Percentiles rank a stretch among this genome's conserved stretches.
Evolutionary conservation across 2,888 invertebrate species (phyloP).

Genomic region (Stenichneumon culpator): DNA sequence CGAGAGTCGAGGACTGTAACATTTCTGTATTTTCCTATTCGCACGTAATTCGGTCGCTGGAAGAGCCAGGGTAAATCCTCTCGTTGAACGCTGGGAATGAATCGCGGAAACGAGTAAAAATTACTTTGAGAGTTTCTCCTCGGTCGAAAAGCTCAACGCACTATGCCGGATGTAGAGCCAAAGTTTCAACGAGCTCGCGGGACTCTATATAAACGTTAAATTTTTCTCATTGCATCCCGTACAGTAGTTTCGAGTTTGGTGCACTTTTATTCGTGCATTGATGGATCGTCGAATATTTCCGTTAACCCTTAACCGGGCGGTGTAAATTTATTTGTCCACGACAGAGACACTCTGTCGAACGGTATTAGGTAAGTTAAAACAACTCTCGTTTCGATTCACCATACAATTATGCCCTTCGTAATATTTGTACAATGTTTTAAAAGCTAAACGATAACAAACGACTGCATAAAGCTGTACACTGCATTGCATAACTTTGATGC

Average conservation of each 20-base stretch:
- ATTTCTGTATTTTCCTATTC: neutral
- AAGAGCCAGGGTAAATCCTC: neutral
- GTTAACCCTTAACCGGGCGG: neutral
- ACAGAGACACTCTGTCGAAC: neutral
- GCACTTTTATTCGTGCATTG: neutral
- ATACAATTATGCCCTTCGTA: neutral
- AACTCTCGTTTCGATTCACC: neutral
- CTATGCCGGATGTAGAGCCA: neutral
- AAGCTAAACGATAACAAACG: neutral
- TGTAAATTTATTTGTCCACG: neutral
- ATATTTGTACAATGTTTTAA: neutral
- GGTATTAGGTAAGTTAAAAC: neutral
- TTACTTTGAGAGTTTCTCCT: neutral
- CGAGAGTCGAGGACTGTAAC: neutral
- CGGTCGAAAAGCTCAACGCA: neutral
- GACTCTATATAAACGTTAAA: neutral
- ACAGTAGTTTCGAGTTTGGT: neutral
- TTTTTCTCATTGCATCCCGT: neutral
- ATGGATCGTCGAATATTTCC: neutral
- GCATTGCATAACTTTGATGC: neutral
- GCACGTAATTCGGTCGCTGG: neutral
- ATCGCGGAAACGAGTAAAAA: constrained; percentile 3
- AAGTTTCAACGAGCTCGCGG: constrained; percentile 1
- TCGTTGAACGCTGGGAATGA: neutral
- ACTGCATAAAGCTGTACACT: neutral